phyloP scores from a whole-genome alignment of 2,888 invertebrate species.

The Leucophenga montana region DNA sequence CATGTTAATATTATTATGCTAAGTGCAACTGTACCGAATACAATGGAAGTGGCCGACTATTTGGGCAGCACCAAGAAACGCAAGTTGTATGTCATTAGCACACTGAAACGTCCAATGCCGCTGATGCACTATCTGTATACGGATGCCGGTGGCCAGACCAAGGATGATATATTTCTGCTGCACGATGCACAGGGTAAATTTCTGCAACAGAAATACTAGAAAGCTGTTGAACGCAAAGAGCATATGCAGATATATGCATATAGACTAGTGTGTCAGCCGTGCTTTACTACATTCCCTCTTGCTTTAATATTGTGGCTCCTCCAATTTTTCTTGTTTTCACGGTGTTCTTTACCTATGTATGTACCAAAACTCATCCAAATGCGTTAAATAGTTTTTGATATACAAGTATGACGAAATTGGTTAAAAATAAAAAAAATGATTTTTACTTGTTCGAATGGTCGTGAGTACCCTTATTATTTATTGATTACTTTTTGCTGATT shows the following conservation, averaged over 20 bases:
- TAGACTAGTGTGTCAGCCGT: too few relatives aligned
- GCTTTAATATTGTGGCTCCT: too few relatives aligned
- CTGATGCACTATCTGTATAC: constrained; percentile 95
- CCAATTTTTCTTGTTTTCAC: too few relatives aligned
- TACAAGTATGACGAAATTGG: too few relatives aligned
- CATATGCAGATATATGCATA: constrained; percentile 66
- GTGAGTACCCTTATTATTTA: too few relatives aligned
- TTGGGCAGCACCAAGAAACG: constrained; percentile 89
- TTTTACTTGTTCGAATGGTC: too few relatives aligned
- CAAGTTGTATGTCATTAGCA: constrained; percentile 94
- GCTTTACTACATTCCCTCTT: too few relatives aligned
- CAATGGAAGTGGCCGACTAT: constrained; percentile 96
- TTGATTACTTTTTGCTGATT: too few relatives aligned
- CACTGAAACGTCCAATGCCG: constrained; percentile 94
- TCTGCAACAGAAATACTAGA: constrained; percentile 78
- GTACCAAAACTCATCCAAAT: too few relatives aligned
- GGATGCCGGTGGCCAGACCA: constrained; percentile 78
- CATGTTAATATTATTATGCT: constrained; percentile 97
- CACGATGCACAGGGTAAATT: constrained; percentile 84
- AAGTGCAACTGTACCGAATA: constrained; percentile 98
- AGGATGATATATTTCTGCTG: constrained; percentile 84
- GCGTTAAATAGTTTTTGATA: too few relatives aligned
- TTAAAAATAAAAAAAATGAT: too few relatives aligned
- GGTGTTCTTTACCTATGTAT: too few relatives aligned
- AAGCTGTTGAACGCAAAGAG: constrained; percentile 75